Conservation (phyloP, 2,888 invertebrate genomes). For the Hemithea aestivaria region DNA sequence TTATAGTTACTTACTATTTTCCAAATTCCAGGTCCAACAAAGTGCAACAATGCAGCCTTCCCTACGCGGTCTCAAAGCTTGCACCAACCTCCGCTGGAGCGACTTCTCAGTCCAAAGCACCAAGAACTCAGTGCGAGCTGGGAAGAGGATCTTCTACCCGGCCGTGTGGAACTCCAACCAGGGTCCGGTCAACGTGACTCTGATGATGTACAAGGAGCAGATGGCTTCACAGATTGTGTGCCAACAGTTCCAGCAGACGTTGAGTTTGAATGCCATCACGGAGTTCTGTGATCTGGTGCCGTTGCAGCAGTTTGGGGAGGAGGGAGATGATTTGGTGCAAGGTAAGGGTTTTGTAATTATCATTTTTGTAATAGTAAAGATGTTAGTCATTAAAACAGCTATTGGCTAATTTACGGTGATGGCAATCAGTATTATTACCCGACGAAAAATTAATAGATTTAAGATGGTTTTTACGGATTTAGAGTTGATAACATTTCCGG, state of each 20-base stretch:
- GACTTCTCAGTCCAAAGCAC: slow-evolving; percentile 83
- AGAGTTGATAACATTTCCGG: too few species aligned
- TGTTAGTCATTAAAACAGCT: too few species aligned
- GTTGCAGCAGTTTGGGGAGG: slow-evolving; percentile 81
- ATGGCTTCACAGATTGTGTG: slow-evolving; percentile 81
- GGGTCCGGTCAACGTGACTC: slow-evolving; percentile 83
- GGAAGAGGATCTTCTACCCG: slow-evolving; percentile 86
- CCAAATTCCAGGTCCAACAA: slow-evolving; percentile 79
- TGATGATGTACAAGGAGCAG: slow-evolving; percentile 82
- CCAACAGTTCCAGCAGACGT: slow-evolving; percentile 81
- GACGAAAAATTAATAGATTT: too few species aligned
- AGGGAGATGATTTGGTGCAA: slow-evolving; percentile 83
- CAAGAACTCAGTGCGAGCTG: slow-evolving; percentile 78
- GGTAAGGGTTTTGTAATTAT: slow-evolving; percentile 54
- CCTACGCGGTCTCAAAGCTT: slow-evolving; percentile 84
- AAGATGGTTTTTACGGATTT: too few species aligned
- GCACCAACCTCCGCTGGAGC: slow-evolving; percentile 85
- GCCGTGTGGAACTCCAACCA: slow-evolving; percentile 84
- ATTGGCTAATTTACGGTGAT: too few species aligned
- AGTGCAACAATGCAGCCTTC: slow-evolving; percentile 83
- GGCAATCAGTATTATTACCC: too few species aligned
- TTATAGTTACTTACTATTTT: too few species aligned
- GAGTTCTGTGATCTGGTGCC: slow-evolving; percentile 90
- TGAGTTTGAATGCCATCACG: slow-evolving; percentile 85
- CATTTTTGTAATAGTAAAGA: slow-evolving; percentile 3